A percentile compares a stretch with the other conserved stretches of the same genome.
Conservation (phyloP, 2,888 invertebrate species). For the Patella ulyssiponensis region DNA sequence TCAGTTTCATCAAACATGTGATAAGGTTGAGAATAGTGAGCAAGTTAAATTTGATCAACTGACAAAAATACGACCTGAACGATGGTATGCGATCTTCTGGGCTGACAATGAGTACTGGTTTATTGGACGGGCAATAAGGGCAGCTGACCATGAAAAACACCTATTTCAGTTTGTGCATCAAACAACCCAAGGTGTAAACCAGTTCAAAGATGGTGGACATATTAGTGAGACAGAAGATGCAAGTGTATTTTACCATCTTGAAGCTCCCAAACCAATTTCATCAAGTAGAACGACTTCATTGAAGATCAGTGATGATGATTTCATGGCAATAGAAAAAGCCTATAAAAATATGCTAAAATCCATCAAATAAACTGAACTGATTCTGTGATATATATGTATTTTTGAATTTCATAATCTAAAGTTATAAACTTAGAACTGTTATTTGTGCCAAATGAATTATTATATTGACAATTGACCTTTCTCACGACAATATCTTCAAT, state of each 20-base stretch:
- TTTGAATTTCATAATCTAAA: no score
- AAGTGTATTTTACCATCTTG: not conserved
- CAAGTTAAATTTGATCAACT: no score
- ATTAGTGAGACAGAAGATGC: not conserved
- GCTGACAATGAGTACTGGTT: not conserved
- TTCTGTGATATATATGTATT: no score
- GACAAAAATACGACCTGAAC: no score
- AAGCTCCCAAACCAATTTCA: not conserved
- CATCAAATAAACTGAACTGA: no score
- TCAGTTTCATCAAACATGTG: no score
- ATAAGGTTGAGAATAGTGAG: no score
- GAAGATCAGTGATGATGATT: not conserved
- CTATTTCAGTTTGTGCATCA: not conserved
- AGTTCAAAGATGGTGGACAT: slow-evolving; percentile 1
- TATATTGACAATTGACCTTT: no score
- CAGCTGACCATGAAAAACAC: not conserved
- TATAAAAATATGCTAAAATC: no score
- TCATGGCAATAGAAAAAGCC: not conserved
- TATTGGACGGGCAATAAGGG: not conserved
- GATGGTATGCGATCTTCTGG: not conserved
- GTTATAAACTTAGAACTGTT: no score
- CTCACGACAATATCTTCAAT: no score
- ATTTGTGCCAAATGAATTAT: no score
- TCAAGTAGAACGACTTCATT: not conserved
- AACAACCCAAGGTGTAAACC: not conserved